These are phyloP conservation scores for Galeopsomyia nigrocyanea DNA, from an alignment of 2,888 invertebrate genomes.

Conservation along the genomic window DNA sequence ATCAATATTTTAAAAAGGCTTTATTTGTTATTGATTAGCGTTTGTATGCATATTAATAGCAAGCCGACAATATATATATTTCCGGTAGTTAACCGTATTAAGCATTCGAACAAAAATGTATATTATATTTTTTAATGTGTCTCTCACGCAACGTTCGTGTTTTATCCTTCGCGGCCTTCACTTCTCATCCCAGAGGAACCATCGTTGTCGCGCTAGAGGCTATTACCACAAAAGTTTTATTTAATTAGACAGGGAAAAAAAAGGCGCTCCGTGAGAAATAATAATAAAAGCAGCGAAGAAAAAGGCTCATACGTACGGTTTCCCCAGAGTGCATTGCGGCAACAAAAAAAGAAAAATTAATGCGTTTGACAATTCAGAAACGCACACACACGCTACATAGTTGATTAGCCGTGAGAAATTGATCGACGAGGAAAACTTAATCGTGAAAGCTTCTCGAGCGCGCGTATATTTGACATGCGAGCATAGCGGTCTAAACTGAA, in stretches of 20 bases:
- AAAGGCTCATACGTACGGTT: background rate
- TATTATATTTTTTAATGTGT: background rate
- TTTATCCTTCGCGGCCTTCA: constrained; percentile 17
- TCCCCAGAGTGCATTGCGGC: too few species aligned
- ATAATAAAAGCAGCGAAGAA: constrained; percentile 13
- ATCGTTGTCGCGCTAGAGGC: background rate
- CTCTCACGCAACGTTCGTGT: constrained; percentile 20
- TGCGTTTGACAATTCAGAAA: background rate
- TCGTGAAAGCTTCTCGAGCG: background rate
- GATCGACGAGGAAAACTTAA: background rate
- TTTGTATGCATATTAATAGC: too few species aligned
- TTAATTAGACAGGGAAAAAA: constrained; percentile 30
- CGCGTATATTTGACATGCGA: background rate
- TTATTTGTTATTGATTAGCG: too few species aligned
- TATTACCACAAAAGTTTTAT: constrained; percentile 4
- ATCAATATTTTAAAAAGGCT: too few species aligned
- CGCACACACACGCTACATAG: background rate
- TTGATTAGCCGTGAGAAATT: too few species aligned
- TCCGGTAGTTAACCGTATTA: too few species aligned
- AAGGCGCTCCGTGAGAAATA: background rate
- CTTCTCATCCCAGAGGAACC: constrained; percentile 26
- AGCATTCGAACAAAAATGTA: background rate
- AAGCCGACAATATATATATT: too few species aligned
- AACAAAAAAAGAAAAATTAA: constrained; percentile 9
- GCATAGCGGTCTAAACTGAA: too few species aligned